A percentile compares a stretch with the other conserved stretches of the same genome.
These are phyloP conservation scores for Cygnus olor DNA, from an alignment of 2,797 vertebrate genomes.

Conservation along the genomic window DNA sequence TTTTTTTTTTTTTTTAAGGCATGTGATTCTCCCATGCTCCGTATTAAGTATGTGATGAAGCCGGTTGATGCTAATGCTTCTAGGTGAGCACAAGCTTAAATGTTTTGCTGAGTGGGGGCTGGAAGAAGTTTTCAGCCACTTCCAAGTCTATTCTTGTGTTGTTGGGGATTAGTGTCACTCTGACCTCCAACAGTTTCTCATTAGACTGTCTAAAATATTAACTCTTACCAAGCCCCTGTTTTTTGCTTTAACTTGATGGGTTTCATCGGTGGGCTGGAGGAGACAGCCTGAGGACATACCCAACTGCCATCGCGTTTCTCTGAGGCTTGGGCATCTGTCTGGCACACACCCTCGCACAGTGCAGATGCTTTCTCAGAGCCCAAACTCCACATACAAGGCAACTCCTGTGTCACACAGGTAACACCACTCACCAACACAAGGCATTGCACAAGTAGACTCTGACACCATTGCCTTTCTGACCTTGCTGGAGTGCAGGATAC, in stretches of 20 bases:
- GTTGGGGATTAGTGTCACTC: slow-evolving; percentile 13
- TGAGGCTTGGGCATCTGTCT: background rate
- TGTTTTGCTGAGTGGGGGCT: background rate
- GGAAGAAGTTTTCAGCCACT: slow-evolving; percentile 33
- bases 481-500: background rate
- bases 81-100: background rate
- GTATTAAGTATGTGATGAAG: background rate
- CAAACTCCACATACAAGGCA: fast-evolving
- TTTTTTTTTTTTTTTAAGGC: background rate
- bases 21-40: background rate
- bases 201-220: slow-evolving; percentile 28
- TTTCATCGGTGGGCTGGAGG: slow-evolving; percentile 2
- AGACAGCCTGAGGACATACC: background rate
- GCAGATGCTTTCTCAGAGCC: background rate
- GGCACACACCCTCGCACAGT: fast-evolving
- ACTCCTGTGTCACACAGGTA: background rate
- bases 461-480: background rate
- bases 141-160: background rate
- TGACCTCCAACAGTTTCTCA: slow-evolving; percentile 53
- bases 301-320: background rate
- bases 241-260: background rate
- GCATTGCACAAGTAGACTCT: background rate
- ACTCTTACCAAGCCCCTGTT: background rate
- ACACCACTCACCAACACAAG: background rate
- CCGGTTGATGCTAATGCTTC: background rate